A percentile compares a stretch with the other conserved stretches of the same genome.
phyloP scores from a whole-genome alignment of 2,888 invertebrate genomes.

The Elegia similella region DNA sequence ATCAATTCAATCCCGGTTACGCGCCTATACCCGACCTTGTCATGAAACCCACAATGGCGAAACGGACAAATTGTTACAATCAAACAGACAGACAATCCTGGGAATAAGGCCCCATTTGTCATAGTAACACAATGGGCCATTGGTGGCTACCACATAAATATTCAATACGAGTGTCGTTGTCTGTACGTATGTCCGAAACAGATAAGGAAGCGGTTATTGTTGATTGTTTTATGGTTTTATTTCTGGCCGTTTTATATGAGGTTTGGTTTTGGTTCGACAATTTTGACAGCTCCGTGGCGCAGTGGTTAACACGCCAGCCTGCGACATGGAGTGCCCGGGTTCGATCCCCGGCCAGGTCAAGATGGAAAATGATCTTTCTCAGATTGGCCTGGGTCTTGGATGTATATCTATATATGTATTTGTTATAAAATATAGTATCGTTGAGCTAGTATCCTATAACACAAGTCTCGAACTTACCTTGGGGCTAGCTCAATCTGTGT shows the following conservation, averaged over 20 bases:
- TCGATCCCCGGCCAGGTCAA: too few relatives aligned
- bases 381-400: too few relatives aligned
- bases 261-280: too few relatives aligned
- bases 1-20: not conserved
- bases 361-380: too few relatives aligned
- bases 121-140: conserved; percentile 61
- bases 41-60: conserved; percentile 25
- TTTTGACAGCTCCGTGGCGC: too few relatives aligned
- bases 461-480: too few relatives aligned
- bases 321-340: too few relatives aligned
- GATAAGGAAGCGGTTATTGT: conserved; percentile 5
- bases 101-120: conserved; percentile 66
- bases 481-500: too few relatives aligned
- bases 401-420: too few relatives aligned
- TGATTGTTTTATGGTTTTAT: not conserved
- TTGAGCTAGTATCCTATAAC: too few relatives aligned
- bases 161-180: conserved; percentile 31
- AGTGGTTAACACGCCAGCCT: too few relatives aligned
- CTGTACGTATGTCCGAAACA: conserved; percentile 7
- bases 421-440: too few relatives aligned
- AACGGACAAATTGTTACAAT: conserved; percentile 42
- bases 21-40: conserved; percentile 35
- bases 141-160: conserved; percentile 48
- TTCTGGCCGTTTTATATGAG: not conserved
- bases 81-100: conserved; percentile 52